A percentile compares a stretch with the other conserved stretches of the same genome.
phyloP scores from a whole-genome alignment of 2,113 vertebrate genomes.

The Prionailurus bengalensis region DNA sequence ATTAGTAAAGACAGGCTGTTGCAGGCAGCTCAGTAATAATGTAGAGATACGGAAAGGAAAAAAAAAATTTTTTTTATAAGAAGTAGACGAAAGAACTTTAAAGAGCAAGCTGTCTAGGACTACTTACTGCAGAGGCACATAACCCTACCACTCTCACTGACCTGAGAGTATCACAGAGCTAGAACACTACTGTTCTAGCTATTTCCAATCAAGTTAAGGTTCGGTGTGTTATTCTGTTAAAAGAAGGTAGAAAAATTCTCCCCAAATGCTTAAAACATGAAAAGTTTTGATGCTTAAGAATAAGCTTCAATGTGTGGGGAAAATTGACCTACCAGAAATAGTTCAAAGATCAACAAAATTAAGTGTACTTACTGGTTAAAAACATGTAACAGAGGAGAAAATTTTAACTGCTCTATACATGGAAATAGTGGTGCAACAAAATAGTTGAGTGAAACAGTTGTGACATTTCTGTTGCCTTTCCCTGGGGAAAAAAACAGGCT shows the following conservation, averaged over 20 bases:
- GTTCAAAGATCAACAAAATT: constrained; percentile 16
- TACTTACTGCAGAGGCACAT: background rate
- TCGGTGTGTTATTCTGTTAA: background rate
- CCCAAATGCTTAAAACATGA: background rate
- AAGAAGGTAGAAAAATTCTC: background rate
- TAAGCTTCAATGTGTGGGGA: background rate
- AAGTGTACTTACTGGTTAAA: constrained; percentile 3
- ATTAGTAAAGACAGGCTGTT: background rate
- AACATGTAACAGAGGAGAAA: background rate
- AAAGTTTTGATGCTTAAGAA: constrained; percentile 15
- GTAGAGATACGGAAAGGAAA: background rate
- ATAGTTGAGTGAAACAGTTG: background rate
- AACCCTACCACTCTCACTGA: background rate
- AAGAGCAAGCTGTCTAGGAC: background rate
- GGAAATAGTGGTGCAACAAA: background rate
- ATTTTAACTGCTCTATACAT: background rate
- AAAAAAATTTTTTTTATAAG: background rate
- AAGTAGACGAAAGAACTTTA: background rate
- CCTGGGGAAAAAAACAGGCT: background rate
- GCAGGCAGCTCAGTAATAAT: background rate
- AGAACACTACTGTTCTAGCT: background rate
- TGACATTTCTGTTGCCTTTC: background rate
- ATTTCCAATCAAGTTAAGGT: background rate
- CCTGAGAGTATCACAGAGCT: background rate
- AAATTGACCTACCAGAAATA: background rate